Percentiles rank a stretch among this genome's conserved stretches.
Evolutionary conservation across 2,797 vertebrate genomes (phyloP).

Genomic region (Heteromormyrus szaboi): DNA sequence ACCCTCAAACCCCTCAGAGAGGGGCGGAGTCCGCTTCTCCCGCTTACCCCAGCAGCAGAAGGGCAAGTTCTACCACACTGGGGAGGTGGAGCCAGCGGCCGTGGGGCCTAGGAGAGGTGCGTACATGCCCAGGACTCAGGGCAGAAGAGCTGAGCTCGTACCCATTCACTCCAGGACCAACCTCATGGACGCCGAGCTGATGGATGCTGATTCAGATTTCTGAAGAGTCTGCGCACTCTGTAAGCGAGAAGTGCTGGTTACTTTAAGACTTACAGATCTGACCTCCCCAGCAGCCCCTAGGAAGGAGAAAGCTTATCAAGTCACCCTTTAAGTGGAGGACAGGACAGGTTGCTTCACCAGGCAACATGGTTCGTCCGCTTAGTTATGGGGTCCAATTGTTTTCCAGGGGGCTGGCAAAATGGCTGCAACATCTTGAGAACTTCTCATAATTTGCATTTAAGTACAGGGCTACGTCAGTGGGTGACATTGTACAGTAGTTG

Average conservation of each 20-base stretch:
- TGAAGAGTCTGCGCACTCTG: conserved; percentile 47
- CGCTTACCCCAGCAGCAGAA: conserved; percentile 48
- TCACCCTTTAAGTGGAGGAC: neutral
- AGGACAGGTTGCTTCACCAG: neutral
- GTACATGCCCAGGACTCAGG: conserved; percentile 56
- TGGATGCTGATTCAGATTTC: conserved; percentile 89
- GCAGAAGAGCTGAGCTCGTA: conserved; percentile 57
- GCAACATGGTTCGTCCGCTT: neutral
- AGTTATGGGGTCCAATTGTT: neutral
- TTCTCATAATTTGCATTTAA: neutral
- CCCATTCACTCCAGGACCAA: conserved; percentile 87
- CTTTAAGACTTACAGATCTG: conserved; percentile 48
- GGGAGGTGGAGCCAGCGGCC: conserved; percentile 31
- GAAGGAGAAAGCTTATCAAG: neutral
- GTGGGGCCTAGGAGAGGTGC: conserved; percentile 44
- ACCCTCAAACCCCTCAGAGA: conserved; percentile 48
- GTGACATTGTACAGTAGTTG: neutral
- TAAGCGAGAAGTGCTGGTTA: conserved; percentile 61
- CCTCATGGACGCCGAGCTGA: conserved; percentile 84
- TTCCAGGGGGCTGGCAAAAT: neutral
- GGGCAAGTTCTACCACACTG: conserved; percentile 35
- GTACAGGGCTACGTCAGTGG: neutral
- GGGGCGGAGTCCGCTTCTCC: conserved; percentile 39
- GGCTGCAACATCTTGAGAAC: neutral
- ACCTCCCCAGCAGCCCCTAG: neutral